phyloP scores from a whole-genome alignment of 2,888 invertebrate genomes.

The Escarpia spicata region DNA sequence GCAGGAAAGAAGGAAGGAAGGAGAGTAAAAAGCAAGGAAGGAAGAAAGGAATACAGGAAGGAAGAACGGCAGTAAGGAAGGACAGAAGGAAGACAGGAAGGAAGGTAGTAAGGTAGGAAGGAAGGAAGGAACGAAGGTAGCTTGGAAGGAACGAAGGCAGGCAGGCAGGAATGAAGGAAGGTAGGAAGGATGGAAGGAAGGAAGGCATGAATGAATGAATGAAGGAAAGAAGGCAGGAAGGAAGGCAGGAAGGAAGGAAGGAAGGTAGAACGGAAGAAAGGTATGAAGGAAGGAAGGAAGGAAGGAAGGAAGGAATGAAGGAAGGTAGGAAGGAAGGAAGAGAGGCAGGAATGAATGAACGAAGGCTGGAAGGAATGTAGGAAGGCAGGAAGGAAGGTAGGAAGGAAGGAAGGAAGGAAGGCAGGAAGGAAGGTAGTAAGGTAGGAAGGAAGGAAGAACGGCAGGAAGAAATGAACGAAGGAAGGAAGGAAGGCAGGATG shows the following conservation, averaged over 20 bases:
- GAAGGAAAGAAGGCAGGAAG: constrained; percentile 22
- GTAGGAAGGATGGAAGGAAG: background rate
- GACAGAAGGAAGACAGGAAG: constrained; percentile 18
- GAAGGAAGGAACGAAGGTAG: background rate
- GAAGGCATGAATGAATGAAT: background rate
- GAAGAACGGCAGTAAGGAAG: constrained; percentile 22
- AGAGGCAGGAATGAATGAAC: background rate
- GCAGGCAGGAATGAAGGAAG: background rate
- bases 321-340: constrained; percentile 17
- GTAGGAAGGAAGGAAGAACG: background rate
- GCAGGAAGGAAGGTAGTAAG: background rate
- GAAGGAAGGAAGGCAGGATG: constrained; percentile 22
- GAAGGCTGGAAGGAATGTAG: constrained; percentile 23
- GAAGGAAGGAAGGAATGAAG: constrained; percentile 20
- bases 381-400: background rate
- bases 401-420: background rate
- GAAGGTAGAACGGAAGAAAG: constrained; percentile 16
- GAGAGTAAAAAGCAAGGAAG: background rate
- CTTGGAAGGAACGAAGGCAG: background rate
- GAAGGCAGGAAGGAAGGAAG: background rate
- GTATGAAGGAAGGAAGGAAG: background rate
- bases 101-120: background rate
- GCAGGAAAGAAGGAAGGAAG: constrained; percentile 21
- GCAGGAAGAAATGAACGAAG: background rate
- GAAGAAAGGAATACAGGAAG: constrained; percentile 19